phyloP scores from a whole-genome alignment of 2,113 vertebrate species.

The Casuarius casuarius region DNA sequence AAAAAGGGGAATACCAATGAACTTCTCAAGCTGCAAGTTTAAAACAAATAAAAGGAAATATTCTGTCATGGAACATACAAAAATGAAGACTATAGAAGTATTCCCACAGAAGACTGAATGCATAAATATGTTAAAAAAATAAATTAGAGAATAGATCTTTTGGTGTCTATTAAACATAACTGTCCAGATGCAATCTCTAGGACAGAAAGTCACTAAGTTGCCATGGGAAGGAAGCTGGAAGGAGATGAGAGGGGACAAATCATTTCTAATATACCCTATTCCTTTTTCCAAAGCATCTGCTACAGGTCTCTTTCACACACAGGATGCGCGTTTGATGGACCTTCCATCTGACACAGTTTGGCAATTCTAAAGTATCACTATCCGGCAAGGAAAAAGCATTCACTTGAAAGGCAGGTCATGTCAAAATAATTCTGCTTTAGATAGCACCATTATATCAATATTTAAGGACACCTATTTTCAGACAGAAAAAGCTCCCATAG shows the following conservation, averaged over 20 bases:
- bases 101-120: background rate
- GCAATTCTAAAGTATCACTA: background rate
- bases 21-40: background rate
- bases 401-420: background rate
- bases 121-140: background rate
- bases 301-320: background rate
- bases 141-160: background rate
- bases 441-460: background rate
- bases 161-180: background rate
- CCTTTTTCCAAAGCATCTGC: background rate
- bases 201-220: background rate
- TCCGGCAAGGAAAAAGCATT: background rate
- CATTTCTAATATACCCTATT: background rate
- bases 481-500: background rate
- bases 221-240: background rate
- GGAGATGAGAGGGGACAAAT: background rate
- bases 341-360: background rate
- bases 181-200: background rate
- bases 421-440: background rate
- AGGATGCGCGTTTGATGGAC: fast-evolving
- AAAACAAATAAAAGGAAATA: background rate
- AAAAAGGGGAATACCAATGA: background rate
- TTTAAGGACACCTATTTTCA: background rate
- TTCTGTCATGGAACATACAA: background rate
- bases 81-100: background rate